Base-by-base conservation (phyloP, 2,113 vertebrate genomes). In the Stegostoma tigrinum region DNA sequence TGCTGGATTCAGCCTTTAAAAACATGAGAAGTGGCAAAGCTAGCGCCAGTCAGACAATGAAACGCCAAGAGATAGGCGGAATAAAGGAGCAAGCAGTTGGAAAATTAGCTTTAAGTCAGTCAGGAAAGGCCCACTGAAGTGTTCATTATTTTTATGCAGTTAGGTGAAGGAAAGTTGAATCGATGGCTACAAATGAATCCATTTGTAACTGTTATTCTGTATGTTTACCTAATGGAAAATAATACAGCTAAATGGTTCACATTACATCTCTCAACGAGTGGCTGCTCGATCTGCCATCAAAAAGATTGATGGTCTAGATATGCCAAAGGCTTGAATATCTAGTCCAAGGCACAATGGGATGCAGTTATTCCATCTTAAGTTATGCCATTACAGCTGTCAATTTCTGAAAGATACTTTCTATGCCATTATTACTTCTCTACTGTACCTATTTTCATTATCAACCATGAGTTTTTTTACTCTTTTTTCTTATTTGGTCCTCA, bases 51-150 rank as follows among this genome's bases (percentile, higher is more conserved):
- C 89, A 91, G 15, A 15, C 55, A 64, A 34, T 17, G n/a, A 66
- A 64, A 34, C 34, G 5, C 55, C 21, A 34, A n/a, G 17, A 64
- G 87, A 64, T 64, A 67, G n/a, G 38, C 64, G 30, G 87, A 91
- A 91, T 93, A 93, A 93, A 67, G 61, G n/a, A 38, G 89, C 89
- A 38, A 93, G 89, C 89, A 93, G 61, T 93, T 67, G 89, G 55
- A 93, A 93, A 93, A 93, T 93, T 93, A 93, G 89, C 89, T 93
- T 93, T n/a, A 93, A 93, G 89, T 93, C 89, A 93, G 66, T 61
- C 61, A 93, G n/a, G 55, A 66, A 61, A 15, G n/a, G 64, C 61
- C 61, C 89, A 93, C 19, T 93, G 61, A 93, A 93, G 89, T 66
- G 61, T 93, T 38, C 64, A 42, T 87, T 52, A 87, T 87, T 93